These are phyloP conservation scores for Drosophila nikananu DNA, from an alignment of 1,140 invertebrate genomes.

Conservation along the genomic window DNA sequence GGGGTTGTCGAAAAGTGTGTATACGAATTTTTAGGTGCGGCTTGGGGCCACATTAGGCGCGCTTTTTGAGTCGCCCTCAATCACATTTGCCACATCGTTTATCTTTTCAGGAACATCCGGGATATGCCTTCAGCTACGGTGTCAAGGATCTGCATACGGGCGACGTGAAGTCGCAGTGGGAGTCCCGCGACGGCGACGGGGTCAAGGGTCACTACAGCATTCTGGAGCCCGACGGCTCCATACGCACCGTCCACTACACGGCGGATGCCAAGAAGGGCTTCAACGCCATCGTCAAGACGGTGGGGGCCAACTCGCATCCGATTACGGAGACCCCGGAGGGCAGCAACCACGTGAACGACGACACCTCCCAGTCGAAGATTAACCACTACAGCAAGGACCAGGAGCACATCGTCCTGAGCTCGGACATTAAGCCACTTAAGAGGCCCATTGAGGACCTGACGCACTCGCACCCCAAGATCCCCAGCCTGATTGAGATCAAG, in stretches of 20 bases:
- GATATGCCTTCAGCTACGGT: conserved; percentile 90
- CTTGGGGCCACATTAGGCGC: not conserved
- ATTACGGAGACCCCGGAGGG: conserved; percentile 84
- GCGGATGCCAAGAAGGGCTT: conserved; percentile 88
- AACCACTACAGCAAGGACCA: conserved; percentile 85
- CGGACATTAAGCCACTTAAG: conserved; percentile 79
- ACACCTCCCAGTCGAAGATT: conserved; percentile 84
- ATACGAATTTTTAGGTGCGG: conserved; percentile 45
- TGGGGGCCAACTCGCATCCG: conserved; percentile 86
- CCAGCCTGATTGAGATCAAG: conserved; percentile 80
- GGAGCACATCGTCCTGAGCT: conserved; percentile 83
- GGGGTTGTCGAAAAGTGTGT: conserved; percentile 35
- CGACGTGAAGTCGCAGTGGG: conserved; percentile 88
- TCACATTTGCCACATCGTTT: not conserved
- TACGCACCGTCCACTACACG: conserved; percentile 87
- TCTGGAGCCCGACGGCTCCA: conserved; percentile 89
- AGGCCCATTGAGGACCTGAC: conserved; percentile 79
- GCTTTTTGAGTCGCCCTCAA: not conserved
- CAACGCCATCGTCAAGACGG: conserved; percentile 88
- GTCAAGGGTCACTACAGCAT: conserved; percentile 89
- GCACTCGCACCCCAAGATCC: conserved; percentile 77
- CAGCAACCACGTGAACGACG: conserved; percentile 58
- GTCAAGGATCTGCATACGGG: conserved; percentile 89
- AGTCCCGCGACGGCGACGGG: conserved; percentile 87
- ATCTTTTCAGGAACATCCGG: conserved; percentile 87